A percentile compares a stretch with the other conserved stretches of the same genome.
phyloP scores from a whole-genome alignment of 2,113 vertebrate genomes.

The Haliaeetus leucogaster region DNA sequence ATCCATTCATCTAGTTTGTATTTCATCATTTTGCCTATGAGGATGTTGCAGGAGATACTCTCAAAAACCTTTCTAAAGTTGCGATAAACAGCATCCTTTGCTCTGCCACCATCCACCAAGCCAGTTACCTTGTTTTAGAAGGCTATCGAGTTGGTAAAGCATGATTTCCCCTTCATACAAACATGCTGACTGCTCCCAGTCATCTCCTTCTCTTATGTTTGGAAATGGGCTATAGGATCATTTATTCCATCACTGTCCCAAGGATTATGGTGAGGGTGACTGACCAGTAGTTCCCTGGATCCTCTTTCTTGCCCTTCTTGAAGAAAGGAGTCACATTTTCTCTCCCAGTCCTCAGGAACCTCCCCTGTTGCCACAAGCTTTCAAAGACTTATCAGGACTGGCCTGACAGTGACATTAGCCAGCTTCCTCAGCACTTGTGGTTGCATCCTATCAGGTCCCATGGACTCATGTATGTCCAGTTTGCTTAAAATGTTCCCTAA shows the following conservation, averaged over 20 bases:
- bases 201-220: not conserved
- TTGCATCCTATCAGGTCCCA: not conserved
- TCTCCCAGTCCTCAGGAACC: not conserved
- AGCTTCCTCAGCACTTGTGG: not conserved
- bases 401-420: not conserved
- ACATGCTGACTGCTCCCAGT: not conserved
- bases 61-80: not conserved
- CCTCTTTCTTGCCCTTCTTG: not conserved
- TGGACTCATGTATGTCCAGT: not conserved
- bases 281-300: not conserved
- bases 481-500: not conserved
- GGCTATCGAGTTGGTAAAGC: accelerated
- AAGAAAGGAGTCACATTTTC: not conserved
- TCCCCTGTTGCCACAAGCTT: not conserved
- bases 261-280: not conserved
- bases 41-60: not conserved
- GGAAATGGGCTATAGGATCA: not conserved
- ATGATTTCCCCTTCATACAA: not conserved
- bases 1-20: not conserved
- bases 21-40: not conserved
- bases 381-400: not conserved
- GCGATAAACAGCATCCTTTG: not conserved
- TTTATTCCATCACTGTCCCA: not conserved
- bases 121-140: not conserved
- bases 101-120: not conserved